A percentile compares a stretch with the other conserved stretches of the same genome.
Evolutionary conservation across 92 coral and sea anemone species (phyloP).

Genomic region (Diadumene lineata): DNA sequence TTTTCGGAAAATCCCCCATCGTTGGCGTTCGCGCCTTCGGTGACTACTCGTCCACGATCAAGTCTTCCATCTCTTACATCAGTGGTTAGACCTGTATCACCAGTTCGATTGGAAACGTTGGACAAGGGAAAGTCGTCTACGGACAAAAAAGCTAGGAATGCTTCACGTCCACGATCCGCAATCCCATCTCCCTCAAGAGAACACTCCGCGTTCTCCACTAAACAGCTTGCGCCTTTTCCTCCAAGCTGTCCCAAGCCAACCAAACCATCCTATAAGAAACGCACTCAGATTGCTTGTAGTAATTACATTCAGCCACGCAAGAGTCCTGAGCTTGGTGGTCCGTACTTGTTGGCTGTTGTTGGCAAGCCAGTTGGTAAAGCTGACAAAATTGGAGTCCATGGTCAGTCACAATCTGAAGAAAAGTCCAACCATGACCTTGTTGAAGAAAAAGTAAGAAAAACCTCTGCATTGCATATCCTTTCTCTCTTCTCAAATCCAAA

Average conservation of each 20-base stretch:
- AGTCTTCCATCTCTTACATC: not conserved
- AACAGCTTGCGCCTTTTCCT: not conserved
- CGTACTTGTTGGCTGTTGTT: not conserved
- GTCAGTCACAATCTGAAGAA: not conserved
- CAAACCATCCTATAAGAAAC: not conserved
- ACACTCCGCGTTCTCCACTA: not conserved
- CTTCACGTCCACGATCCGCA: not conserved
- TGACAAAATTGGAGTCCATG: not conserved
- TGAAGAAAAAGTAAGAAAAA: not conserved
- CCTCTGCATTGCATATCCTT: not conserved
- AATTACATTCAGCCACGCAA: not conserved
- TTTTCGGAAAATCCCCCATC: slow-evolving; percentile 5
- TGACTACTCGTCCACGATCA: slow-evolving; percentile 4
- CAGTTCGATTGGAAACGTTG: not conserved
- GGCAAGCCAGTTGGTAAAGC: not conserved
- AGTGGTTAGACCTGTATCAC: not conserved
- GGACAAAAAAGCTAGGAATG: not conserved
- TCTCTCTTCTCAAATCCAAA: not conserved
- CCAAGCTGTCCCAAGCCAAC: not conserved
- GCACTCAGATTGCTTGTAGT: not conserved
- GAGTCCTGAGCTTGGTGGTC: not conserved
- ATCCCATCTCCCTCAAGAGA: not conserved
- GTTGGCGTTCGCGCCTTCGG: not conserved
- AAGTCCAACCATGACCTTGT: not conserved
- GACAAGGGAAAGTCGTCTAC: not conserved